A percentile compares a stretch with the other conserved stretches of the same genome.
phyloP scores from a whole-genome alignment of 2,888 invertebrate species.

The Neoitamus cyanurus region DNA sequence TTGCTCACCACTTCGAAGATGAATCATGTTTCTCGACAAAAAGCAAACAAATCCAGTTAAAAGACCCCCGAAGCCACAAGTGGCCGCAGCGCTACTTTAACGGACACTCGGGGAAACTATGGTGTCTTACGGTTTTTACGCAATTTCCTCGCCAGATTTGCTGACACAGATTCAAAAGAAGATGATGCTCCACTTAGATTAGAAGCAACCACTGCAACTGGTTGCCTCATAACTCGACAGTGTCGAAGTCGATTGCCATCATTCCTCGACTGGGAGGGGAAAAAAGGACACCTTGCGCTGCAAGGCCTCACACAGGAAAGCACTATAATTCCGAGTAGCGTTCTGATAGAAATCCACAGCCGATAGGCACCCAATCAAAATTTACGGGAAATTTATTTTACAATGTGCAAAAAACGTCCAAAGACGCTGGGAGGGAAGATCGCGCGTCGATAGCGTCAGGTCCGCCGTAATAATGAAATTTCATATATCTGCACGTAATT shows the following conservation, averaged over 20 bases:
- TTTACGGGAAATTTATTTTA: slow-evolving; percentile 20
- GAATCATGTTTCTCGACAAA: not conserved
- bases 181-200: slow-evolving; percentile 27
- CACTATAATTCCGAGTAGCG: not conserved
- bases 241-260: not conserved
- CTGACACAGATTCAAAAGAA: not conserved
- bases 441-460: slow-evolving; percentile 3
- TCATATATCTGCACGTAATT: slow-evolving; percentile 36
- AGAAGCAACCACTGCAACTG: slow-evolving; percentile 22
- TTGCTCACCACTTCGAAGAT: not conserved
- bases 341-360: slow-evolving; percentile 12
- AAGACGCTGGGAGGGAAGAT: slow-evolving; percentile 2
- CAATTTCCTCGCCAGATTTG: slow-evolving; percentile 8
- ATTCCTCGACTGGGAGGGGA: not conserved
- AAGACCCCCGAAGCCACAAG: not conserved
- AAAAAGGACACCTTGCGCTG: not conserved
- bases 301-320: not conserved
- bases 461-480: slow-evolving; percentile 30
- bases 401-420: not conserved
- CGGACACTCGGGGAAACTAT: not conserved
- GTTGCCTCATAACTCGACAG: not conserved
- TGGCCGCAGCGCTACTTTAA: not conserved
- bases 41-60: not conserved
- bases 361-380: slow-evolving; percentile 35
- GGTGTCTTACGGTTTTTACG: slow-evolving; percentile 3